Conservation (phyloP, 2,113 vertebrate species). For the Callorhinus ursinus region DNA sequence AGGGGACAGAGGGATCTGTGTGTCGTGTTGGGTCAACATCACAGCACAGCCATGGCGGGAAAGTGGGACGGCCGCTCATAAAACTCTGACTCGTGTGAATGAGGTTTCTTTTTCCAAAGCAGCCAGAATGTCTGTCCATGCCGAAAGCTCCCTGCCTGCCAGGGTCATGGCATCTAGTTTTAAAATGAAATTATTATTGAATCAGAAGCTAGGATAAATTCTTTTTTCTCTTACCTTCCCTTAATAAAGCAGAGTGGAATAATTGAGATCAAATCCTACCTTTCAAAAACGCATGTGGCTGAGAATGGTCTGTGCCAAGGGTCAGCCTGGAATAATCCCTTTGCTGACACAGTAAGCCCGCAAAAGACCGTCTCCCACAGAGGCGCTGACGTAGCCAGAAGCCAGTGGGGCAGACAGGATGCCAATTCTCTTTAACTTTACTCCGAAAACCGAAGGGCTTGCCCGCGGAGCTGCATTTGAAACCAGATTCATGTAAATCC, state of each 20-base stretch:
- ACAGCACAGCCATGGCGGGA: not conserved
- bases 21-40: not conserved
- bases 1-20: conserved; percentile 61
- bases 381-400: not conserved
- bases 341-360: not conserved
- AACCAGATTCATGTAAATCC: accelerated
- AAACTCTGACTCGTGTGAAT: not conserved
- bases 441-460: not conserved
- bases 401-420: accelerated
- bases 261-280: not conserved
- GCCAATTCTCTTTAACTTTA: not conserved
- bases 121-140: accelerated
- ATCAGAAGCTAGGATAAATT: not conserved
- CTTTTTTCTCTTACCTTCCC: not conserved
- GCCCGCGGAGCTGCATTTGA: accelerated
- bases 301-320: not conserved
- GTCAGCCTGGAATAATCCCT: not conserved
- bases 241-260: not conserved
- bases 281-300: not conserved
- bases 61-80: not conserved
- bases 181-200: not conserved
- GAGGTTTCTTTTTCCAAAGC: not conserved
- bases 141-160: not conserved
- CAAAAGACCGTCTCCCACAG: not conserved
- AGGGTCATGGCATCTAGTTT: accelerated